These are phyloP conservation scores for Phodopus roborovskii DNA, from an alignment of 2,113 vertebrate species.

Conservation along the genomic window DNA sequence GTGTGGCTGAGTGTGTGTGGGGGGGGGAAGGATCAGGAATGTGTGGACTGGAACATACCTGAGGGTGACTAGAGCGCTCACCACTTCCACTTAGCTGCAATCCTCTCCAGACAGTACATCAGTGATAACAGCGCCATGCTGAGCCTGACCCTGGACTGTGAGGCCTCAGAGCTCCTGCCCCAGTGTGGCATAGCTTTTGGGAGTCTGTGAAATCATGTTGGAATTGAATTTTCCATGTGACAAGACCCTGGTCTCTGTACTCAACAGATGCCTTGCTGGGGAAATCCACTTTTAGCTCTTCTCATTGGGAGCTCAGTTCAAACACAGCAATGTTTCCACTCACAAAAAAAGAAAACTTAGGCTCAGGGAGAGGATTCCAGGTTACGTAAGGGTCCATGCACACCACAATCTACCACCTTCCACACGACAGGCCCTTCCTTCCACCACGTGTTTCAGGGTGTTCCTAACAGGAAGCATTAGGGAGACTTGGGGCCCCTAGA, in stretches of 20 bases:
- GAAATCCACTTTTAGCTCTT: not conserved
- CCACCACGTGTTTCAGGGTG: not conserved
- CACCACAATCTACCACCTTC: not conserved
- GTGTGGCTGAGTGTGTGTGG: too few species aligned
- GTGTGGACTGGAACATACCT: not conserved
- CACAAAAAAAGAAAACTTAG: not conserved
- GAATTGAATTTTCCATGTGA: not conserved
- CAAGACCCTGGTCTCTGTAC: not conserved
- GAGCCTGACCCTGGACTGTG: not conserved
- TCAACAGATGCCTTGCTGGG: not conserved
- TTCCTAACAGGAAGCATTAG: not conserved
- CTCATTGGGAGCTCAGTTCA: not conserved
- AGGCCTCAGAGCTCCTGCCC: not conserved
- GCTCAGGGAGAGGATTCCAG: not conserved
- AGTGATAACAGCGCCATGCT: not conserved
- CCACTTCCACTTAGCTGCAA: not conserved
- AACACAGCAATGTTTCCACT: not conserved
- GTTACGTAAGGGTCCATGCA: not conserved
- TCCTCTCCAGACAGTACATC: not conserved
- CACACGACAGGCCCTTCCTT: too few species aligned
- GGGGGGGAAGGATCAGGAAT: not conserved
- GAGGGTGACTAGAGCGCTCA: not conserved
- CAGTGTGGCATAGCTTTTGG: not conserved
- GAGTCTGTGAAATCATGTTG: not conserved
- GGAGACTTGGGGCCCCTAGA: not conserved